phyloP scores from a whole-genome alignment of 2,888 invertebrate genomes.

The Caenorhabditis afra region DNA sequence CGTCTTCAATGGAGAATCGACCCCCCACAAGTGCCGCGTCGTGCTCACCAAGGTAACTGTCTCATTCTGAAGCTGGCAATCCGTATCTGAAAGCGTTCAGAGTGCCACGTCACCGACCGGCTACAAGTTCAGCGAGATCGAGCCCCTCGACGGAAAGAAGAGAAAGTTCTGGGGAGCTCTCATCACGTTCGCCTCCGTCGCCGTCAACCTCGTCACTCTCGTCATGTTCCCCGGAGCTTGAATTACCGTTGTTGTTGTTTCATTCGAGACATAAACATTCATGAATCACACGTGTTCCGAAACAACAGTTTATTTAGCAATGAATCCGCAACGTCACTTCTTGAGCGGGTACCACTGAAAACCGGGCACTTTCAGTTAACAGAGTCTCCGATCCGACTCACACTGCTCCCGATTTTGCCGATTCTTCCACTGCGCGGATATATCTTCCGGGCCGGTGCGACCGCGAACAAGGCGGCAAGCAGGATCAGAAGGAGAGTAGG shows the following conservation, averaged over 20 bases:
- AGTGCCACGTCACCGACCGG: neutral
- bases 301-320: too few relatives aligned
- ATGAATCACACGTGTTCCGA: too few relatives aligned
- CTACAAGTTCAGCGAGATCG: neutral
- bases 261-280: too few relatives aligned
- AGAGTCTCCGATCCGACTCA: neutral
- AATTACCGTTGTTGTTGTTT: too few relatives aligned
- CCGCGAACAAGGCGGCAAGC: neutral
- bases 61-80: neutral
- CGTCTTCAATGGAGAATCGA: neutral
- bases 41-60: neutral
- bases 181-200: neutral
- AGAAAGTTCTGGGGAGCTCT: neutral
- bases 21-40: neutral
- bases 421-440: conserved; percentile 1
- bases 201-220: neutral
- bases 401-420: neutral
- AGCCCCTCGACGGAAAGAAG: neutral
- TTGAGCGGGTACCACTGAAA: conserved; percentile 1
- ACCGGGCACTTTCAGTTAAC: too few relatives aligned
- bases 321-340: neutral
- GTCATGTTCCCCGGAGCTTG: too few relatives aligned
- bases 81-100: neutral
- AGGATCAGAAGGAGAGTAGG: neutral
- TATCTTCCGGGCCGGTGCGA: neutral